Evolutionary conservation across 2,113 vertebrate genomes (phyloP), one percentile per base, ranked within the genome.

Genomic region (Meleagris gallopavo): DNA sequence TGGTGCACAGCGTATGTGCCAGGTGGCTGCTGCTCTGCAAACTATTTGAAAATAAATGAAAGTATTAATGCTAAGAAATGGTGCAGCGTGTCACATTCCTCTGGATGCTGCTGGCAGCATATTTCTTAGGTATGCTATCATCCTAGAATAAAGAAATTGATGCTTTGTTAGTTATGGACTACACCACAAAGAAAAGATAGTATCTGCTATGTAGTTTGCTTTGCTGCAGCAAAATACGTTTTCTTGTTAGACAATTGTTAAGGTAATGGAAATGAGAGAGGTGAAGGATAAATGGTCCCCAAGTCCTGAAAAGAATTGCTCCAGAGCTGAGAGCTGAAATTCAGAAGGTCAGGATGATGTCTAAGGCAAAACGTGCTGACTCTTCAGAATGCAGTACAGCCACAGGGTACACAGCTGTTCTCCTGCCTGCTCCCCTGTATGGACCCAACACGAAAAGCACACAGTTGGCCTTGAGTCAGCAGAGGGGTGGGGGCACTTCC

Each of bases 31-130:
- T 57, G 88, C 77, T 84, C 88, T 57, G 57, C 83, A 90, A 81
- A 84, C 20, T 72, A 40, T 30, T 27, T 57, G 81, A 67, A 60
- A 92, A 92, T 25, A 88, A 86, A 86, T 81, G 30, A 12, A 72
- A 93, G n/a, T 7, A 60, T 74, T 36, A 67, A 86, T 16, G 65
- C 66, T 32, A 73, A 86, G 83, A 64, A 71, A 57, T 2, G 30
- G 43, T 15, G 48, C 46, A 8, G 73, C 2, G 1, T 30, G 70
- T 15, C 88, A 88, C 65, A 8, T 18, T 43, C 48, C 74, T 54
- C 80, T 32, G 11, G 38, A 60, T 45, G 52, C 48, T 62, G 19
- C 66, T 38, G 86, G 8, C 70, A 78, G 70, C 19, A 2, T 5
- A 11, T 38, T 25, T 52, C 86, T 46, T 4, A 46, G 50, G 30